Conservation (phyloP, 2,888 invertebrate species). For the Thera britannica region DNA sequence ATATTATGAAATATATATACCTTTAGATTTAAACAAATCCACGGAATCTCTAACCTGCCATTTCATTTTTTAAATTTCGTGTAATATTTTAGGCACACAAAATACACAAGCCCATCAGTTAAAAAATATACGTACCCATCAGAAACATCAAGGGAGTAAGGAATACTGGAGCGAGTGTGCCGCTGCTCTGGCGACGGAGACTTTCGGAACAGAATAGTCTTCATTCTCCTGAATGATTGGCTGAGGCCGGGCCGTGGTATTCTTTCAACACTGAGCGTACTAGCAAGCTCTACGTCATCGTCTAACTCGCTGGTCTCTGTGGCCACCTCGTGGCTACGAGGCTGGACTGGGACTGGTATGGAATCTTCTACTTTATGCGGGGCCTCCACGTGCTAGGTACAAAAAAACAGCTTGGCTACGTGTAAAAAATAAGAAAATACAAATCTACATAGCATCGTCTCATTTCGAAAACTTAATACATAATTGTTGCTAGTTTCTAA, state of each 20-base stretch:
- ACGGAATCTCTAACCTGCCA: too few relatives aligned
- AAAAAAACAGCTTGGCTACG: not conserved
- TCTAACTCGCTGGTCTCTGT: constrained; percentile 30
- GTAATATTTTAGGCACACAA: not conserved
- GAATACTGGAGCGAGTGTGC: constrained; percentile 41
- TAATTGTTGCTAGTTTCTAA: too few relatives aligned
- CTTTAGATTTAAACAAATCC: too few relatives aligned
- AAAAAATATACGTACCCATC: constrained; percentile 49
- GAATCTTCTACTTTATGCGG: constrained; percentile 42
- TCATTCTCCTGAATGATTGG: constrained; percentile 63
- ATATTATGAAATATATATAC: too few relatives aligned
- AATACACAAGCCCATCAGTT: not conserved
- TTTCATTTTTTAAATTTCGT: too few relatives aligned
- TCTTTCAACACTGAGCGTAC: constrained; percentile 38
- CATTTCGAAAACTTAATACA: too few relatives aligned
- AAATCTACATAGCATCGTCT: too few relatives aligned
- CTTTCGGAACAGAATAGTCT: constrained; percentile 56
- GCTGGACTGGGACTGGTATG: constrained; percentile 1
- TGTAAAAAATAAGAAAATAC: too few relatives aligned
- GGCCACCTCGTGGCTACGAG: constrained; percentile 26
- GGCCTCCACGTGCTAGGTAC: constrained; percentile 52
- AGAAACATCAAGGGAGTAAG: constrained; percentile 57
- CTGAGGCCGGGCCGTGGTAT: constrained; percentile 66
- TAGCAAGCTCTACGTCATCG: constrained; percentile 37
- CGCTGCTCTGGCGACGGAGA: constrained; percentile 45